Percentiles rank a stretch among this genome's conserved stretches.
Evolutionary conservation across 2,888 invertebrate species (phyloP).

Genomic region (Microctonus brassicae): DNA sequence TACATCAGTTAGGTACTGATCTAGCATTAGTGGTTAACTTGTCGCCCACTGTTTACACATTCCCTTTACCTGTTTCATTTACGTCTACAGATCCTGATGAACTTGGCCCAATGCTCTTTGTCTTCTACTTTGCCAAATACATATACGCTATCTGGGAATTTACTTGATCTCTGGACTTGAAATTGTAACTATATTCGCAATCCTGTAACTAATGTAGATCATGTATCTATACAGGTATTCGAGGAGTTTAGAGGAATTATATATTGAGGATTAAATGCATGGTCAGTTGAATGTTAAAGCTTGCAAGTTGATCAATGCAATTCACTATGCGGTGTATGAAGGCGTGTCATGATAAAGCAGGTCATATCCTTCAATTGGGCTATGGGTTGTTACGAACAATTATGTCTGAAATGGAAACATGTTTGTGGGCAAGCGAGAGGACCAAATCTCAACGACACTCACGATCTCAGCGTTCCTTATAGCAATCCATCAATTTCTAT

Average conservation of each 20-base stretch:
- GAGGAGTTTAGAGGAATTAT: not conserved
- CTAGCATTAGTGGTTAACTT: constrained; percentile 11
- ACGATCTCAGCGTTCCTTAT: constrained; percentile 9
- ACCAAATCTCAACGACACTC: not conserved
- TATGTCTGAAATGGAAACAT: constrained; percentile 25
- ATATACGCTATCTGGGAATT: not conserved
- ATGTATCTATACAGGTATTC: not conserved
- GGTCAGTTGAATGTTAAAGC: not conserved
- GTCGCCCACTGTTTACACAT: constrained; percentile 4
- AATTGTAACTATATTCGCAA: not conserved
- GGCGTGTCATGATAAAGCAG: constrained; percentile 29
- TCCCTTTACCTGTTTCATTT: not conserved
- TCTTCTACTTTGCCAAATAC: not conserved
- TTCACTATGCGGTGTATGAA: not conserved
- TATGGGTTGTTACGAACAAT: constrained; percentile 21
- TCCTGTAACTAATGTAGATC: not conserved
- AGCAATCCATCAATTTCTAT: not conserved
- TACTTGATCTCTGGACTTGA: not conserved
- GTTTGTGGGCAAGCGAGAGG: constrained; percentile 9
- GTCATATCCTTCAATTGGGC: constrained; percentile 27
- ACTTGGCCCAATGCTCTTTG: constrained; percentile 15
- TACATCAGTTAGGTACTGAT: constrained; percentile 21
- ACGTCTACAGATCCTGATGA: not conserved
- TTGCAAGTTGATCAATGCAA: constrained; percentile 9
- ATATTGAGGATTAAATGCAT: not conserved